A percentile compares a stretch with the other conserved stretches of the same genome.
phyloP scores from a whole-genome alignment of 2,113 vertebrate genomes.

The Emydura subglobosa region DNA sequence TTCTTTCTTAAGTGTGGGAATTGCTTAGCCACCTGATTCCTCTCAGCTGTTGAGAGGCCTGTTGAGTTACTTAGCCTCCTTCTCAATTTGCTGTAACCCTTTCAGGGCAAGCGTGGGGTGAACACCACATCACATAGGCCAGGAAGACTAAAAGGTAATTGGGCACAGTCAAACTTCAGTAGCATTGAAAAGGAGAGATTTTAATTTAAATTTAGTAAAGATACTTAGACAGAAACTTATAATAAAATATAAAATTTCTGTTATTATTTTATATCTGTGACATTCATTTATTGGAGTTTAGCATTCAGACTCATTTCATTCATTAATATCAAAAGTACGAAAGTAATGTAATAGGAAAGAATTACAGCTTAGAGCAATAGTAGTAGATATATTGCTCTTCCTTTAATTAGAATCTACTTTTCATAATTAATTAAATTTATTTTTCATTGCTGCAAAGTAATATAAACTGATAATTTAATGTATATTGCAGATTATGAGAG shows the following conservation, averaged over 20 bases:
- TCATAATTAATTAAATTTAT: slow-evolving; percentile 36
- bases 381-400: slow-evolving; percentile 35
- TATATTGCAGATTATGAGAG: slow-evolving; percentile 37
- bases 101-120: background rate
- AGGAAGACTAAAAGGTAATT: background rate
- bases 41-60: background rate
- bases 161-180: rapidly evolving
- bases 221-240: background rate
- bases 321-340: slow-evolving; percentile 44
- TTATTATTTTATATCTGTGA: slow-evolving; percentile 2
- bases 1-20: background rate
- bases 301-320: slow-evolving; percentile 52
- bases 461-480: slow-evolving; percentile 65
- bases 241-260: slow-evolving; percentile 20
- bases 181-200: background rate
- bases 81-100: background rate
- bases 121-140: background rate
- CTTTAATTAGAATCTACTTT: slow-evolving; percentile 50
- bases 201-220: background rate
- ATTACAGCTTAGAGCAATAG: slow-evolving; percentile 38
- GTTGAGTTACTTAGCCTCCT: background rate
- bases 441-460: slow-evolving; percentile 47
- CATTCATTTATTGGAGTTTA: slow-evolving; percentile 34
- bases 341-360: slow-evolving; percentile 59
- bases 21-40: background rate